Evolutionary conservation across 1,140 invertebrate genomes (phyloP).

Genomic region (Rhizoglyphus robini): DNA sequence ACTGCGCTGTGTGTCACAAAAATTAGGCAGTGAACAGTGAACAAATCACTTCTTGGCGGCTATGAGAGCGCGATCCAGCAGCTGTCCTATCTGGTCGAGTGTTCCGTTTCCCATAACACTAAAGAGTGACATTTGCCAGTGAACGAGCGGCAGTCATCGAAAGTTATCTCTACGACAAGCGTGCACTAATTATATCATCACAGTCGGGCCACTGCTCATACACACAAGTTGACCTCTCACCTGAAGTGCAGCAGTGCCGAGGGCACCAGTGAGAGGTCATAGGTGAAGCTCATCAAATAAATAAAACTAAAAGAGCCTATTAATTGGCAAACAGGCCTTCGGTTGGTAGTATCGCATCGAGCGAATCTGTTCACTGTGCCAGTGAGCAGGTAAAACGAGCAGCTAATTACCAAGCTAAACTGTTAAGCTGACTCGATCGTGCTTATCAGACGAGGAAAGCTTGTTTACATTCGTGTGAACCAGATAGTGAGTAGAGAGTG

Average conservation of each 20-base stretch:
- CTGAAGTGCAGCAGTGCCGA: neutral
- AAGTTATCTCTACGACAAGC: constrained; percentile 9
- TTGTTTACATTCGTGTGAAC: constrained; percentile 13
- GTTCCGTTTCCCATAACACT: constrained; percentile 13
- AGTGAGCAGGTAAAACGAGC: neutral
- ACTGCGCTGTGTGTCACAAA: no score
- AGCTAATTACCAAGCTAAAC: constrained; percentile 10
- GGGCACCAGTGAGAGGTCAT: neutral
- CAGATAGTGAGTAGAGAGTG: no score
- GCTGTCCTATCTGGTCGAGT: neutral
- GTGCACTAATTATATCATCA: constrained; percentile 10
- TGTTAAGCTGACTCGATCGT: neutral
- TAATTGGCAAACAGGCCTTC: neutral
- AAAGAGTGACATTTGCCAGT: neutral
- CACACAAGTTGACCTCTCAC: constrained; percentile 6
- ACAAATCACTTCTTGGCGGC: neutral
- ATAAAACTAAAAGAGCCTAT: neutral
- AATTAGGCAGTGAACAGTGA: neutral
- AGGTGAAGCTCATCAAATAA: constrained; percentile 15
- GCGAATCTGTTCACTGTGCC: neutral
- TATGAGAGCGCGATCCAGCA: neutral
- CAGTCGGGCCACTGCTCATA: neutral
- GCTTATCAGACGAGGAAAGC: neutral
- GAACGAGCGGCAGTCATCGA: neutral
- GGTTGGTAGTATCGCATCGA: neutral